Evolutionary conservation across 2,888 invertebrate species (phyloP), one percentile per base, ranked within the genome.

Genomic region (Limenitis camilla): DNA sequence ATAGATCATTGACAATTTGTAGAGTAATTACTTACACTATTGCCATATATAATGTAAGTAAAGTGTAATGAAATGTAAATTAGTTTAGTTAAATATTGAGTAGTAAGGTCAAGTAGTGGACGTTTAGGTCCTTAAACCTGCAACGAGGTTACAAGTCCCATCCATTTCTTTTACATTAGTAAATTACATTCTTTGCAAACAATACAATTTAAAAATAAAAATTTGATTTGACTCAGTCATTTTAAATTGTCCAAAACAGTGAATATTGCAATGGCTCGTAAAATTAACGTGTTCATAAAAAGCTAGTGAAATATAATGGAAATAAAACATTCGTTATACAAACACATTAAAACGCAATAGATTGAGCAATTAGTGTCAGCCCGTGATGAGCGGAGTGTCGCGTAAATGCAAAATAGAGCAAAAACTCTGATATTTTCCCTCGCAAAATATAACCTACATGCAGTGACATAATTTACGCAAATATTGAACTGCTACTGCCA

Each of bases 281-380:
- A 51, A 51, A 51, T 40, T 40, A 29, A 35, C 32, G 19, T 8
- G 40, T 40, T 33, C 33, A 45, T 44, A 44, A 51, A 50, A 45
- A 39, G 8, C 39, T 31, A 44, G 50, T 33, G 44, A 45, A 45
- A 49, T 41, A 45, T 38, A 53, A 53, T 53, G 49, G 60, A 60
- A 64, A 68, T 66, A 69, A 71, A 71, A 63, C 62, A 59, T 61
- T 58, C 62, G 67, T 63, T 65, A 62, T 61, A 69, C 71, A 76
- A 79, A 78, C 75, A 72, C 72, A 76, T 80, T 78, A 74, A 77
- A 79, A 72, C 71, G 76, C 76, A 71, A 78, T 80, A 78, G 77
- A 80, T 78, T 77, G 76, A 77, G 78, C 81, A 81, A 81, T 81
- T 79, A 81, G 73, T 68, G 71, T 61, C 50, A 30, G 46, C n/a